Conservation (phyloP, 2,888 invertebrate genomes). For the Disparrhopalites patrizii region DNA sequence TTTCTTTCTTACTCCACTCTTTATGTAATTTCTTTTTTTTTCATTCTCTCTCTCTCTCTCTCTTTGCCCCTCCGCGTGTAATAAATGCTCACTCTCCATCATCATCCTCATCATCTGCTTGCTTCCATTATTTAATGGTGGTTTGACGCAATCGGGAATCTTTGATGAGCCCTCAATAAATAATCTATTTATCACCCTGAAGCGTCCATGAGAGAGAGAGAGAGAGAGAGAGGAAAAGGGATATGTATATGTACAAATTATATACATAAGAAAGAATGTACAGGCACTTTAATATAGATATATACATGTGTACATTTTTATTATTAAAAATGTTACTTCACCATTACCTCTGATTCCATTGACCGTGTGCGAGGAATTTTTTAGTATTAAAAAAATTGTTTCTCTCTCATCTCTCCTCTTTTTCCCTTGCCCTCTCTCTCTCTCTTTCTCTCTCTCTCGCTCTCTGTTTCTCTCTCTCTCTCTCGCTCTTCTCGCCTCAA, state of each 20-base stretch:
- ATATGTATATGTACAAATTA: too few relatives aligned
- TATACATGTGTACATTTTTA: too few relatives aligned
- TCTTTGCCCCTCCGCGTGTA: neutral
- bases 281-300: too few relatives aligned
- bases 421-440: too few relatives aligned
- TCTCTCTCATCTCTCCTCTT: neutral
- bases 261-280: too few relatives aligned
- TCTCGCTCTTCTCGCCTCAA: neutral
- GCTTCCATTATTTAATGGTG: conserved; percentile 18
- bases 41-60: neutral
- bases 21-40: too few relatives aligned
- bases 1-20: too few relatives aligned
- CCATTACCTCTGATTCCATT: too few relatives aligned
- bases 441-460: too few relatives aligned
- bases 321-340: too few relatives aligned
- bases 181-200: conserved; percentile 46
- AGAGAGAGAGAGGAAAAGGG: neutral
- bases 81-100: neutral
- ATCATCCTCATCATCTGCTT: neutral
- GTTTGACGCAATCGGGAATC: conserved; percentile 47
- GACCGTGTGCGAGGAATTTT: conserved; percentile 12
- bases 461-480: too few relatives aligned
- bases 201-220: conserved; percentile 7
- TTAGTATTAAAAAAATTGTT: conserved; percentile 8
- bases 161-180: conserved; percentile 48